Base-by-base conservation (phyloP, 2,797 vertebrate species). In the Clarias laeviceps region DNA sequence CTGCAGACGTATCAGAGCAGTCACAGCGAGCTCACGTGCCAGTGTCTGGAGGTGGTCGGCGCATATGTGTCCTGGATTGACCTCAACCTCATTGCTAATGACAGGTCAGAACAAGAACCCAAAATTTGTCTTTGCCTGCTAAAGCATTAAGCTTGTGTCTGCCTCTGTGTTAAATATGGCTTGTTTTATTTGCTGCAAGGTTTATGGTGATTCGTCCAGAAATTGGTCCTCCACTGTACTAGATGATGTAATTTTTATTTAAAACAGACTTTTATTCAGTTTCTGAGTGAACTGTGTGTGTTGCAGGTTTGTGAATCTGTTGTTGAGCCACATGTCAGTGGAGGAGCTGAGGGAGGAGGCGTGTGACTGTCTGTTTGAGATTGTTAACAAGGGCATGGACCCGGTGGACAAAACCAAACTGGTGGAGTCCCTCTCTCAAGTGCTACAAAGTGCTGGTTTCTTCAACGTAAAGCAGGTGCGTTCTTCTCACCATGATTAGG, bases 41-140 rank as follows among this genome's bases (percentile, higher is more conserved):
- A 98, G 96, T 99, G 98, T 93, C 96, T 99, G 97, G 98, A 99
- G 96, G 98, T 99, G 90, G 96, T 99, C 84, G 98, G 98, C 27
- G 96, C 98, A 64, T 99, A 95, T 37, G 98, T 99, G 85, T 99
- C 98, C 87, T 99, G 98, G 98, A 99, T 99, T 91, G 98, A 99
- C 92, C 96, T 99, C 88, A 97, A 95, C 92, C 96, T 99, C 88
- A 99, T 99, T 88, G 98, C 98, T 91, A 99, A 99, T 89, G 97
- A 99, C 93, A 96, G 98, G 98, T 99, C 90, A 87, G 93, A 79
- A 20, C n/a, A 27, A 77, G 5, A 18, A 14, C n/a, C 5, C 22
- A 3, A 24, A 6, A 50, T 20, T 2, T 22, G 7, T 7, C 2
- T 34, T 5, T 6, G 64, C 0, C 17, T 37, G 32, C 34, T 29